Evolutionary conservation across 2,797 vertebrate species (phyloP), one percentile per base, ranked within the genome.

Genomic region (Notamacropus eugenii): DNA sequence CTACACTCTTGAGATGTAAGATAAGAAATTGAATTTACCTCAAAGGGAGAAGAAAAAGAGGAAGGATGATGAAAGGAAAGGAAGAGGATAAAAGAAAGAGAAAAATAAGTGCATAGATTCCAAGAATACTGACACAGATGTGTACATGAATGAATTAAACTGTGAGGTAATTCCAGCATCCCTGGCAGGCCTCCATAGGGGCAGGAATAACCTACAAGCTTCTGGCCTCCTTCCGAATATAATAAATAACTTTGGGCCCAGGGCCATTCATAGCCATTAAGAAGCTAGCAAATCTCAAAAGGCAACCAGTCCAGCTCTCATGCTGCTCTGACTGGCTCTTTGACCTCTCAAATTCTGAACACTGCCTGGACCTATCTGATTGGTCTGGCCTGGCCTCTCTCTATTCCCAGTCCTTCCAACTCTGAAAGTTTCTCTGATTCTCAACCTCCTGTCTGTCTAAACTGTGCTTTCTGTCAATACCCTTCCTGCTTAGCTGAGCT

Each of bases 11-110:
- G 90, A 94, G 93, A 92, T 40, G 54, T 0, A 10, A 74, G 93
- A 29, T 12, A 92, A 95, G 67, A 94, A 95, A 92, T 91, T 46
- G 90, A 94, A 29, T 11, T 29, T 90, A 90, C 90, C 40, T 91
- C 93, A 46, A 50, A 58, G 2, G 40, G n/a, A 24, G 56, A 58
- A 59, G 91, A 52, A n/a, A 22, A 6, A 55, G 28, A 56, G 93
- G n/a, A 28, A 58, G 87, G 52, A 58, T 59, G 59, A 90, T 52
- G 29, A 91, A 90, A 93, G 57, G 57, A 27, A 90, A 46, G 56
- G 90, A 82, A 90, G 62, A 40, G 22, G 40, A 27, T 11, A 82
- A 46, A 19, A 46, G 74, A 46, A 16, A n/a, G 46, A 94, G 92
- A 82, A 34, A 90, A 57, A 19, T 0, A 34, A 6, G n/a, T 31